phyloP scores from a whole-genome alignment of 2,888 invertebrate genomes.

The Caradrina kadenii region DNA sequence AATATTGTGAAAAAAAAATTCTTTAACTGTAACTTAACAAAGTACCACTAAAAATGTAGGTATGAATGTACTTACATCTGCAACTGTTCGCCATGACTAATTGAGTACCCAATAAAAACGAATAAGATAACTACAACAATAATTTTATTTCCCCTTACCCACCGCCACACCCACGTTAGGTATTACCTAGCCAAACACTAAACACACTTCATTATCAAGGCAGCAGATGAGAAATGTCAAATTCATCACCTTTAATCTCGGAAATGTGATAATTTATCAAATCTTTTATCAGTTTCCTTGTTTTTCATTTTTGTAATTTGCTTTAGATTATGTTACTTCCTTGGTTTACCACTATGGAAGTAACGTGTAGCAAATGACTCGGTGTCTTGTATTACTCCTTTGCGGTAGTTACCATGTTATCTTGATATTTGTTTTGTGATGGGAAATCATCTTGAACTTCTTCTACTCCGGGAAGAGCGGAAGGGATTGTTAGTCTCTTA shows the following conservation, averaged over 20 bases:
- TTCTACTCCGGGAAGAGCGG: too few species aligned
- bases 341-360: neutral
- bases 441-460: too few species aligned
- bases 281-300: slow-evolving; percentile 20
- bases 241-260: slow-evolving; percentile 33
- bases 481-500: too few species aligned
- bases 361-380: too few species aligned
- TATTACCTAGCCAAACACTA: neutral
- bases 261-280: slow-evolving; percentile 35
- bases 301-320: neutral
- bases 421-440: too few species aligned
- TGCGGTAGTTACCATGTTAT: neutral
- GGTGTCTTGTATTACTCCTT: neutral
- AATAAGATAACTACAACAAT: neutral
- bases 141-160: neutral
- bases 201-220: slow-evolving; percentile 32
- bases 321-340: neutral
- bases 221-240: slow-evolving; percentile 23
- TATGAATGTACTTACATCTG: neutral
- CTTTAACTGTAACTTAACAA: too few species aligned
- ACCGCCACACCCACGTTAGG: neutral
- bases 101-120: neutral
- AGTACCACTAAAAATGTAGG: too few species aligned
- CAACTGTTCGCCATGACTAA: neutral
- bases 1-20: too few species aligned